Evolutionary conservation across 2,888 invertebrate genomes (phyloP), one percentile per base, ranked within the genome.

Genomic region (Scaptomyza reducta): DNA sequence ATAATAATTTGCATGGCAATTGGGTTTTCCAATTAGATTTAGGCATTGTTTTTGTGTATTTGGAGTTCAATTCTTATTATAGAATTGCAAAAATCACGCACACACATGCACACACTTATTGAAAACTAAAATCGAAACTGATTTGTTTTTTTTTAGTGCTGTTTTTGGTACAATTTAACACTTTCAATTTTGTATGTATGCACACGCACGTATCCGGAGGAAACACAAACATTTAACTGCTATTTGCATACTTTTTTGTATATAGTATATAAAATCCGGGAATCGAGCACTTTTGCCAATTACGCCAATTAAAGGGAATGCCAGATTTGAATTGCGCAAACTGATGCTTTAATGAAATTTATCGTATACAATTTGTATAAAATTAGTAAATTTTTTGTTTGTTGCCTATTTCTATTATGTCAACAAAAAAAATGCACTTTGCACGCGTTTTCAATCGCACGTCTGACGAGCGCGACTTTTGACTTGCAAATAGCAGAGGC

Each of bases 401-500:
- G 42, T 54, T 54, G 22, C 22, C n/a, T n/a, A n/a, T n/a, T 22
- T 22, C 3, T 22, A 22, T 22, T 22, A 22, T 22, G 22, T 22
- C 22, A 22, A 18, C 31, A 11, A 33, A 13, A 33, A 9, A 38
- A 38, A 42, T 79, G 77, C 79, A 79, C 77, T 77, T 79, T 63
- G 42, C 31, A 40, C 53, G 54, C 47, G 45, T 55, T 46, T 67
- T 18, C 51, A 22, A 55, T 44, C 65, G 69, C 56, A 81, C 82
- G 82, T 83, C 82, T 68, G 70, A 58, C 47, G 66, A 82, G 66
- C 71, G 65, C 73, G 63, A 51, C 82, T 74, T 66, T 68, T 77
- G 57, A 79, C 77, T 75, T 85, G 75, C 79, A 77, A 82, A 82
- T 82, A 82, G 82, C 69, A 65, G 70, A 73, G 47, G 53, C 65